These are phyloP conservation scores for Rhingia campestris DNA, from an alignment of 2,888 invertebrate species.

Conservation along the genomic window DNA sequence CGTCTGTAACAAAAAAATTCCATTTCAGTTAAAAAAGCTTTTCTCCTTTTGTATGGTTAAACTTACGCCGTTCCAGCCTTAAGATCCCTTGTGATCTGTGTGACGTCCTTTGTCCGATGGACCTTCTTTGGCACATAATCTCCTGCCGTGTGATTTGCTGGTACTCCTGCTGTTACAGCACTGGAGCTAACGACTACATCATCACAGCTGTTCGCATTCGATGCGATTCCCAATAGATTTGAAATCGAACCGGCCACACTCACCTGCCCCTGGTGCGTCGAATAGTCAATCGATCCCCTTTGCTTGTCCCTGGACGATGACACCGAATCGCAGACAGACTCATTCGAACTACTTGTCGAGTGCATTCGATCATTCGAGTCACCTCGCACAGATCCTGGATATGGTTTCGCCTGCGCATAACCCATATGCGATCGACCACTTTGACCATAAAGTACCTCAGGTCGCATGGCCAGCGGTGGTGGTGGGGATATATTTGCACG, in stretches of 20 bases:
- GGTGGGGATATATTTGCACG: slow-evolving; percentile 80
- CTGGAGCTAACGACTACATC: slow-evolving; percentile 79
- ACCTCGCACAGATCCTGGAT: slow-evolving; percentile 77
- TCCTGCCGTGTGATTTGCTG: slow-evolving; percentile 75
- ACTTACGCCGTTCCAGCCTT: slow-evolving; percentile 82
- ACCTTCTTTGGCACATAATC: slow-evolving; percentile 84
- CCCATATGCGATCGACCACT: slow-evolving; percentile 77
- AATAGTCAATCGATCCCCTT: slow-evolving; percentile 80
- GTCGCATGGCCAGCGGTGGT: slow-evolving; percentile 79
- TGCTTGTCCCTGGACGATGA: slow-evolving; percentile 84
- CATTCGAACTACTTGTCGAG: slow-evolving; percentile 91
- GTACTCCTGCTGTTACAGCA: slow-evolving; percentile 76
- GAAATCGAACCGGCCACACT: slow-evolving; percentile 78
- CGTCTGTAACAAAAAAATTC: slow-evolving; percentile 84
- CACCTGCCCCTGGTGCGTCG: slow-evolving; percentile 78
- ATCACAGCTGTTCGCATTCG: slow-evolving; percentile 77
- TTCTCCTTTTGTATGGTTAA: background rate
- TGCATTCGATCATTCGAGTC: slow-evolving; percentile 79
- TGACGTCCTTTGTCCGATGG: slow-evolving; percentile 84
- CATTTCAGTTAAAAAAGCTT: background rate
- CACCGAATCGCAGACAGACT: slow-evolving; percentile 90
- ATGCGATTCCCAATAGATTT: slow-evolving; percentile 78
- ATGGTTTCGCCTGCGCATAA: slow-evolving; percentile 80
- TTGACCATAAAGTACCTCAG: slow-evolving; percentile 78
- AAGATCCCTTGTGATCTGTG: slow-evolving; percentile 82